phyloP scores from a whole-genome alignment of 2,888 invertebrate genomes.

The Smittia aterrima region DNA sequence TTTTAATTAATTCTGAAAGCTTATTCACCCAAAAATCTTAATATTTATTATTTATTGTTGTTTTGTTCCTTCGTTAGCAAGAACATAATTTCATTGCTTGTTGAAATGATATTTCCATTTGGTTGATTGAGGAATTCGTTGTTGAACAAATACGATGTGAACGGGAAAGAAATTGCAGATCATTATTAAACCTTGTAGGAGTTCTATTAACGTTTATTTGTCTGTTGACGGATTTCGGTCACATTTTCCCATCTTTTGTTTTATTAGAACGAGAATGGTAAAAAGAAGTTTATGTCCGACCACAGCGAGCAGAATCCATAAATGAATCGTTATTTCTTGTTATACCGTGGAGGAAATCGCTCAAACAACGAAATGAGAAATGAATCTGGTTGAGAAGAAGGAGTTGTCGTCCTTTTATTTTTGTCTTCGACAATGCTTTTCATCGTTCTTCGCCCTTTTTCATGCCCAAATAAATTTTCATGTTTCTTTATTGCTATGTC shows the following conservation, averaged over 20 bases:
- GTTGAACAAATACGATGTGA: no score
- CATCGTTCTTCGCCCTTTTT: neutral
- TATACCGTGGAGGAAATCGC: neutral
- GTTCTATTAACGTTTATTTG: constrained; percentile 1
- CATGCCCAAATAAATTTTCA: neutral
- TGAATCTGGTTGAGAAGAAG: neutral
- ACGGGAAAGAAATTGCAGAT: no score
- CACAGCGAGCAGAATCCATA: neutral
- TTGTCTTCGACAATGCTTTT: neutral
- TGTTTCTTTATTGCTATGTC: neutral
- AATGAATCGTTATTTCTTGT: constrained; percentile 16
- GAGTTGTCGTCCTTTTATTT: neutral
- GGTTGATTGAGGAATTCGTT: no score
- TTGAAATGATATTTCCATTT: no score
- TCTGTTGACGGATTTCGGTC: constrained; percentile 26
- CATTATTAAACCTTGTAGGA: neutral
- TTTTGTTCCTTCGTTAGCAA: no score
- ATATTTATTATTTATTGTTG: no score
- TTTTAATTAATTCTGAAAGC: no score
- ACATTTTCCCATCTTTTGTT: constrained; percentile 24
- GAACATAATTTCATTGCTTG: no score
- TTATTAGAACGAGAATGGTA: neutral
- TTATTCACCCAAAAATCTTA: no score
- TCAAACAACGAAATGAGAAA: neutral
- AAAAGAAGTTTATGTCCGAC: neutral